Evolutionary conservation across 2,888 invertebrate genomes (phyloP).

Genomic region (Perithous albicinctus): DNA sequence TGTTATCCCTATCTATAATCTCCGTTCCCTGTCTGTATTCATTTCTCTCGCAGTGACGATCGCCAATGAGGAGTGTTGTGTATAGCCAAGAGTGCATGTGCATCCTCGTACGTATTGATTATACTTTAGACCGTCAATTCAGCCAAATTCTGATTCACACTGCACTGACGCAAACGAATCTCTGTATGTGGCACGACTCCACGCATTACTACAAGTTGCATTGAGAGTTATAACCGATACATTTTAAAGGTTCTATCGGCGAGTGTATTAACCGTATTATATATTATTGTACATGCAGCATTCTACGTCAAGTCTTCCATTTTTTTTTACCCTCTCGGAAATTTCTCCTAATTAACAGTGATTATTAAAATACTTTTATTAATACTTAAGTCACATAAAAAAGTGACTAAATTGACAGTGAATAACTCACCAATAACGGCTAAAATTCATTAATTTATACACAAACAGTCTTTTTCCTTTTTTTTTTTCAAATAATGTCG

Average conservation of each 20-base stretch:
- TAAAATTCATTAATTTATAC: too few relatives aligned
- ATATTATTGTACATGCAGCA: too few relatives aligned
- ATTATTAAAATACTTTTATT: not conserved
- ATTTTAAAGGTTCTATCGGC: not conserved
- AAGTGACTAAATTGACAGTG: not conserved
- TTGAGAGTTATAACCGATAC: not conserved
- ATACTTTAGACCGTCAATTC: not conserved
- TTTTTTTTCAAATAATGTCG: not conserved
- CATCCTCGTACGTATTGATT: not conserved
- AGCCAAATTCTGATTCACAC: slow-evolving; percentile 2
- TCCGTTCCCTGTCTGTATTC: not conserved
- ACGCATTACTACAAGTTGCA: not conserved
- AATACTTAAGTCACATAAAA: not conserved
- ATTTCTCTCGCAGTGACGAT: not conserved
- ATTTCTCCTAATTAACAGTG: not conserved
- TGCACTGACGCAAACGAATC: not conserved
- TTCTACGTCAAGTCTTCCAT: too few relatives aligned
- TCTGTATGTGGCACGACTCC: not conserved
- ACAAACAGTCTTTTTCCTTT: not conserved
- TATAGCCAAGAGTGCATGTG: not conserved
- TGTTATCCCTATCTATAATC: not conserved
- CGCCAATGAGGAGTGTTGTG: not conserved
- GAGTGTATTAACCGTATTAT: too few relatives aligned
- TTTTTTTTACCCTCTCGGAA: too few relatives aligned
- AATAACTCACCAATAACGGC: too few relatives aligned